Conservation (phyloP, 1,140 invertebrate species). For the Calliopsis andreniformis region DNA sequence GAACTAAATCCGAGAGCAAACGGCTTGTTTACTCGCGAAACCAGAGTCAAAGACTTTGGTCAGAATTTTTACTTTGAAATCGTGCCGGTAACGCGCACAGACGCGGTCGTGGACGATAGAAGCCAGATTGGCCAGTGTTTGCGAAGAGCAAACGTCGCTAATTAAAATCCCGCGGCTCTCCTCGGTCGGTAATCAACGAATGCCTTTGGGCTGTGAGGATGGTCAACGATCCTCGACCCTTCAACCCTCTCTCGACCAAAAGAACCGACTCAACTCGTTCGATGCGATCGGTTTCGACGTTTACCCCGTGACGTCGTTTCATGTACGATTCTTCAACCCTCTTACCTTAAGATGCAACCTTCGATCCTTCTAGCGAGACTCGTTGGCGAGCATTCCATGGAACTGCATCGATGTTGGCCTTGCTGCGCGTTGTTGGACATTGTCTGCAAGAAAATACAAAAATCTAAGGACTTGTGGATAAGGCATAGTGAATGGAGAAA, state of each 20-base stretch:
- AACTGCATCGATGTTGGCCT: background rate
- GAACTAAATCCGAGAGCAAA: constrained; percentile 3
- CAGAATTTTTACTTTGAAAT: constrained; percentile 52
- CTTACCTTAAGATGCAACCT: constrained; percentile 60
- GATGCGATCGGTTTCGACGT: constrained; percentile 24
- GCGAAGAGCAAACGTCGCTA: constrained; percentile 78
- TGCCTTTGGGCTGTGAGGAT: constrained; percentile 75
- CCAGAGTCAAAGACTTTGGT: constrained; percentile 25
- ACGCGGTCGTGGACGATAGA: constrained; percentile 40
- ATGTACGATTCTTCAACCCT: background rate
- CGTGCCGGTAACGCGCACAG: background rate
- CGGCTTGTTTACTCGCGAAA: background rate
- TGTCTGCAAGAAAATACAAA: no score
- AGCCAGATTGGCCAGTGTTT: constrained; percentile 73
- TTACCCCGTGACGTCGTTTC: background rate
- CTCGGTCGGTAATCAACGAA: constrained; percentile 77
- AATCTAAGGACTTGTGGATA: no score
- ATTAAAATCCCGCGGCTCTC: constrained; percentile 79
- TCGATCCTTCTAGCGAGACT: constrained; percentile 57
- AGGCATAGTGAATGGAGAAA: no score
- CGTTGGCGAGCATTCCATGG: constrained; percentile 38
- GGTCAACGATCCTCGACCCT: constrained; percentile 70
- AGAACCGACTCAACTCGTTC: constrained; percentile 2
- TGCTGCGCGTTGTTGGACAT: constrained; percentile 14
- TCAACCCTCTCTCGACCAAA: constrained; percentile 57